A percentile compares a stretch with the other conserved stretches of the same genome.
phyloP scores from a whole-genome alignment of 2,113 vertebrate genomes.

The Protobothrops flavoviridis region DNA sequence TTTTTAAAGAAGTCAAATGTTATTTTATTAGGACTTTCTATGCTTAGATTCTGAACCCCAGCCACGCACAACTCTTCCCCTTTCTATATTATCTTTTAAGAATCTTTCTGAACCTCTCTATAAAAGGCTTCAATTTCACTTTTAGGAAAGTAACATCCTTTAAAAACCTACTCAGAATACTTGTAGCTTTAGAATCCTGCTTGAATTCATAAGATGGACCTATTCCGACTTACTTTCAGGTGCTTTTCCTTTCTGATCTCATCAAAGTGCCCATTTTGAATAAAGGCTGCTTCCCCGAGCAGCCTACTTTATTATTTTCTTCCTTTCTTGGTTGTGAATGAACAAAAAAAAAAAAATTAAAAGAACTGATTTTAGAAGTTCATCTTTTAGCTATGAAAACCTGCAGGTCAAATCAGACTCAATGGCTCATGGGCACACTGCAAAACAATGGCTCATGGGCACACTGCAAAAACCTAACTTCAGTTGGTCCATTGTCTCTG shows the following conservation, averaged over 20 bases:
- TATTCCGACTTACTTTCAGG: neutral
- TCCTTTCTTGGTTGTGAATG: neutral
- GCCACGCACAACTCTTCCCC: neutral
- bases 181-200: neutral
- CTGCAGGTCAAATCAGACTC: no score
- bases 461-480: no score
- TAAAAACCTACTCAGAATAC: neutral
- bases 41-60: neutral
- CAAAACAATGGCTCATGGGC: no score
- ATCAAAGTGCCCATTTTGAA: neutral
- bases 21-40: neutral
- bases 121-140: neutral
- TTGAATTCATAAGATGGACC: neutral
- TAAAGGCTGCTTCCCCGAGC: neutral
- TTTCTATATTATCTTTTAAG: neutral
- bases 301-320: neutral
- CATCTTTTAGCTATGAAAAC: no score
- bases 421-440: no score
- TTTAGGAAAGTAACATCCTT: neutral
- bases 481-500: no score
- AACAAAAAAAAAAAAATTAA: neutral
- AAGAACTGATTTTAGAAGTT: no score
- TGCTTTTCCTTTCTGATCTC: neutral
- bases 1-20: neutral
- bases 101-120: neutral